phyloP scores from a whole-genome alignment of 2,888 invertebrate species.

The Margaritifera margaritifera region DNA sequence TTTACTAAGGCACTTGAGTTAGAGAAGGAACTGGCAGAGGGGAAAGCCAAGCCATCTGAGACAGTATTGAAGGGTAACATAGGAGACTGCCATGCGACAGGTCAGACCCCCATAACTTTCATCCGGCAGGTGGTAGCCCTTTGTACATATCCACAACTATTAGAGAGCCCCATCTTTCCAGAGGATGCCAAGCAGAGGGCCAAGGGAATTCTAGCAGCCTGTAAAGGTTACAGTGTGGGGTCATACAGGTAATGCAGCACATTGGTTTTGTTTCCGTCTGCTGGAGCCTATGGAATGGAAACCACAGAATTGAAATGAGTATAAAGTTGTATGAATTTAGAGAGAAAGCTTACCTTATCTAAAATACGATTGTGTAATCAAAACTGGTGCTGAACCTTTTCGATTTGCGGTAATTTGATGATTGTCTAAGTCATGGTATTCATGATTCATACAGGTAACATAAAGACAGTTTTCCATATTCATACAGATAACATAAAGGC shows the following conservation, averaged over 20 bases:
- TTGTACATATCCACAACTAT: constrained; percentile 80
- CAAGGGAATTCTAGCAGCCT: constrained; percentile 78
- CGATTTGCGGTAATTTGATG: too few species aligned
- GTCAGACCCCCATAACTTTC: constrained; percentile 95
- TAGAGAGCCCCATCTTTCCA: constrained; percentile 83
- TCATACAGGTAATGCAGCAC: constrained; percentile 47
- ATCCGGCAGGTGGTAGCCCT: constrained; percentile 91
- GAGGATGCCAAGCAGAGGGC: constrained; percentile 87
- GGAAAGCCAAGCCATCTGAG: constrained; percentile 83
- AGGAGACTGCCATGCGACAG: constrained; percentile 99
- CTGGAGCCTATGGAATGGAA: too few species aligned
- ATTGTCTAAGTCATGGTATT: too few species aligned
- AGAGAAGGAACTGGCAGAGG: constrained; percentile 83
- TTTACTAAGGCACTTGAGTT: constrained; percentile 93
- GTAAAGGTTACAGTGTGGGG: constrained; percentile 85
- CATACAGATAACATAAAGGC: too few species aligned
- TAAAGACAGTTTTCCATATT: too few species aligned
- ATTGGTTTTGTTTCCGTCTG: too few species aligned
- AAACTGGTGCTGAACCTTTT: too few species aligned
- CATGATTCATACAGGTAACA: too few species aligned
- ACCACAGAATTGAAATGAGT: too few species aligned
- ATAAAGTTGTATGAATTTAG: too few species aligned
- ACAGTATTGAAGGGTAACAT: constrained; percentile 94
- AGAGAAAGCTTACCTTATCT: too few species aligned
- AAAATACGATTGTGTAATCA: too few species aligned